These are phyloP conservation scores for Phyllostomus hastatus DNA, from an alignment of 2,113 vertebrate species.

Conservation along the genomic window DNA sequence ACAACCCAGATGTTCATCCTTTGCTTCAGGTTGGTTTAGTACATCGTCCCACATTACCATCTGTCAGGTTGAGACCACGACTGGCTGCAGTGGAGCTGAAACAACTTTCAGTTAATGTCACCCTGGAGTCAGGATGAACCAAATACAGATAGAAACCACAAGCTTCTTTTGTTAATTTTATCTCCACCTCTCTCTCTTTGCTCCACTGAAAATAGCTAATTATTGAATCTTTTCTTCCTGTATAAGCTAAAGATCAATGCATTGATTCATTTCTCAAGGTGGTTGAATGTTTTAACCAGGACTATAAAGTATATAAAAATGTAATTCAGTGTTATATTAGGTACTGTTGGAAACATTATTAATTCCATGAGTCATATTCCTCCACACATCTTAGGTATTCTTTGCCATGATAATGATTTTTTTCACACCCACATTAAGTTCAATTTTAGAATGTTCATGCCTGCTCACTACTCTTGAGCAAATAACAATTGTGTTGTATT, in stretches of 20 bases:
- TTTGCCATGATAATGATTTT: slow-evolving; percentile 37
- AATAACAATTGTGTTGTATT: not conserved
- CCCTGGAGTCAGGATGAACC: not conserved
- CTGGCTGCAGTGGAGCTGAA: not conserved
- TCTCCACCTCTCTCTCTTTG: not conserved
- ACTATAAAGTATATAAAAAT: slow-evolving; percentile 27
- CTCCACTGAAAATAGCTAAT: slow-evolving; percentile 27
- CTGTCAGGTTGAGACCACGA: not conserved
- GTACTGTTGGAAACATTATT: slow-evolving; percentile 13
- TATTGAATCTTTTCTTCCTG: slow-evolving; percentile 5
- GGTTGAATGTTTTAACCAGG: slow-evolving; percentile 22
- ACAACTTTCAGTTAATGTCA: not conserved
- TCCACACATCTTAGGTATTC: not conserved
- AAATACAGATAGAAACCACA: not conserved
- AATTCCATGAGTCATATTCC: slow-evolving; percentile 41
- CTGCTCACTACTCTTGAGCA: not conserved
- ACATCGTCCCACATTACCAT: not conserved
- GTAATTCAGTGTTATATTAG: slow-evolving; percentile 7
- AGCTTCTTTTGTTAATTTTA: slow-evolving; percentile 8
- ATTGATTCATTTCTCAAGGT: slow-evolving; percentile 16
- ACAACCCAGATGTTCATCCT: not conserved
- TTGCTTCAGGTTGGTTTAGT: slow-evolving; percentile 3
- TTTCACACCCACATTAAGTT: slow-evolving; percentile 4
- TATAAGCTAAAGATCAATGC: not conserved
- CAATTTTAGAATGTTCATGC: slow-evolving; percentile 19